These are phyloP conservation scores for Schlechtendalia chinensis DNA, from an alignment of 1,140 invertebrate genomes.

Conservation along the genomic window DNA sequence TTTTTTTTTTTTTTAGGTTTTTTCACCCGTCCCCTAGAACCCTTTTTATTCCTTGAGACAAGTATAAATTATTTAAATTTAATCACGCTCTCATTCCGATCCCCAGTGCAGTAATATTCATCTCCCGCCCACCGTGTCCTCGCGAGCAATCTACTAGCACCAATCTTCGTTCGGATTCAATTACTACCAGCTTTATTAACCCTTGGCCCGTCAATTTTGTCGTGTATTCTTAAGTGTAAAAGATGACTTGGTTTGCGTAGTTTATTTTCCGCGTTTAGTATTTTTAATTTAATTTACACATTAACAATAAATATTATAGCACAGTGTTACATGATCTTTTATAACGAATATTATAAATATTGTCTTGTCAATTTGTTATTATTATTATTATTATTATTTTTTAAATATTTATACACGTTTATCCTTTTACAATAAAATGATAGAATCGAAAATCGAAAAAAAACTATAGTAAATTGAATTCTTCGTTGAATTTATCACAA, in stretches of 20 bases:
- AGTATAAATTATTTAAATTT: slow-evolving; percentile 50
- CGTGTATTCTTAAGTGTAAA: slow-evolving; percentile 21
- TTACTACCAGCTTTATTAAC: slow-evolving; percentile 48
- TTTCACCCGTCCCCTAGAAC: slow-evolving; percentile 25
- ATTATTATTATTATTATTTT: too few species aligned
- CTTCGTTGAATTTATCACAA: too few species aligned
- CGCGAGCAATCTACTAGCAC: slow-evolving; percentile 27
- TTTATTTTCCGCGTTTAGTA: background rate
- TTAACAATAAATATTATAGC: too few species aligned
- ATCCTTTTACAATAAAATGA: too few species aligned
- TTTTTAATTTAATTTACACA: too few species aligned
- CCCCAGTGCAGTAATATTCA: slow-evolving; percentile 42
- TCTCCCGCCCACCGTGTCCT: slow-evolving; percentile 19
- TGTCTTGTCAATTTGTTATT: too few species aligned
- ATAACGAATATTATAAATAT: too few species aligned
- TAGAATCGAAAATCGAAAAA: too few species aligned
- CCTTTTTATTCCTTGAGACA: slow-evolving; percentile 50
- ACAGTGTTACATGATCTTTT: too few species aligned
- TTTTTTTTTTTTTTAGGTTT: too few species aligned
- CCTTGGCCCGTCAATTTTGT: background rate
- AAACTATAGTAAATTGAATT: too few species aligned
- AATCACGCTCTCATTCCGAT: slow-evolving; percentile 43
- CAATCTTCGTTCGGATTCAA: slow-evolving; percentile 43
- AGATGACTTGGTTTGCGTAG: background rate
- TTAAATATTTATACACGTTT: too few species aligned